A percentile compares a stretch with the other conserved stretches of the same genome.
phyloP scores from a whole-genome alignment of 2,113 vertebrate genomes.

The Chionomys nivalis region DNA sequence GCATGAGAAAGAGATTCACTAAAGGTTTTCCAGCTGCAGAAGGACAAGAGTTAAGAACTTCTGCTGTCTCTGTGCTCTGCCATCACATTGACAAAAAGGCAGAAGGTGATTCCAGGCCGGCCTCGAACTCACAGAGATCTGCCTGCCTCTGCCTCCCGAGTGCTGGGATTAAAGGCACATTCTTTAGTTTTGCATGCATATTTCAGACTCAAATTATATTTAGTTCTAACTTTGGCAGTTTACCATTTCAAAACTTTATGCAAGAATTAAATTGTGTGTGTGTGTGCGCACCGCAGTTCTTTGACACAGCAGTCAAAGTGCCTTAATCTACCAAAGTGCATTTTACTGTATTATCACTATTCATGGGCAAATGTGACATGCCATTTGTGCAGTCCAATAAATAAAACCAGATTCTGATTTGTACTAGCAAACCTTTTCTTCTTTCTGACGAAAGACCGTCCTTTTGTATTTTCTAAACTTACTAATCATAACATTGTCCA shows the following conservation, averaged over 20 bases:
- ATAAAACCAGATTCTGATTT: conserved; percentile 23
- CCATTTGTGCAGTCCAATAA: conserved; percentile 51
- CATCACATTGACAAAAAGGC: not conserved
- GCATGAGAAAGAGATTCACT: conserved; percentile 6
- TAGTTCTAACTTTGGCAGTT: conserved; percentile 27
- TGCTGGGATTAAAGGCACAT: too few species aligned
- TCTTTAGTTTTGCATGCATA: conserved; percentile 1
- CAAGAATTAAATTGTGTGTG: not conserved
- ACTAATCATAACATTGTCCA: conserved; percentile 36
- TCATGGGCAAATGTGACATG: conserved; percentile 68
- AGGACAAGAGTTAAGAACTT: not conserved
- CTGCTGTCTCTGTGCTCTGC: not conserved
- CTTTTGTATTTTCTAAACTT: conserved; percentile 49
- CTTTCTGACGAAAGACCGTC: not conserved
- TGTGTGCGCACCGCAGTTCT: not conserved
- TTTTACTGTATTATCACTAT: conserved; percentile 74
- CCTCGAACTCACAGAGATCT: too few species aligned
- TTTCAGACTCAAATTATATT: conserved; percentile 32
- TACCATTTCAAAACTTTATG: conserved; percentile 49
- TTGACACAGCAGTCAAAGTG: not conserved
- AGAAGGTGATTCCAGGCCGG: not conserved
- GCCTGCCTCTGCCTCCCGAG: too few species aligned
- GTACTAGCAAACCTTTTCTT: conserved; percentile 8
- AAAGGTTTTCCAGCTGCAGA: conserved; percentile 15
- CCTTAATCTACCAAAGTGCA: conserved; percentile 43